These are phyloP conservation scores for Chionoecetes opilio DNA, from an alignment of 1,140 invertebrate species.

Conservation along the genomic window DNA sequence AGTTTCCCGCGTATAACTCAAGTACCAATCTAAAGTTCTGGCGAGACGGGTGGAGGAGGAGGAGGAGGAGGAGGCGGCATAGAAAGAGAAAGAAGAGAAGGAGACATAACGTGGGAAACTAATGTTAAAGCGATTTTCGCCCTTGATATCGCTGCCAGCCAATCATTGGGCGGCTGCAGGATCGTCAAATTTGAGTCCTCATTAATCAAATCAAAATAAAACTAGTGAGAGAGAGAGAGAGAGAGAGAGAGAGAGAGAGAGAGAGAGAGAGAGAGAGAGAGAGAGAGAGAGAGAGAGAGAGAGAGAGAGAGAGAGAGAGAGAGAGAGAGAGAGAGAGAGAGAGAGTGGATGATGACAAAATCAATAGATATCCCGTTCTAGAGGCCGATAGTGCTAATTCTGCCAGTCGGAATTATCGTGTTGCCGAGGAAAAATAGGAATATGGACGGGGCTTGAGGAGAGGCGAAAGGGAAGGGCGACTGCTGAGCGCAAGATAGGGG, in stretches of 20 bases:
- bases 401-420: not conserved
- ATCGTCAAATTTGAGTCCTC: conserved; percentile 58
- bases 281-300: not conserved
- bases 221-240: not conserved
- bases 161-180: conserved; percentile 40
- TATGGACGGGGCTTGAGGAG: not conserved
- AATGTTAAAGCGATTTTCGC: conserved; percentile 24
- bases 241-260: conserved; percentile 34
- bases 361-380: conserved; percentile 34
- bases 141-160: not conserved
- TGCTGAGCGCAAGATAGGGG: not conserved
- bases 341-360: conserved; percentile 43
- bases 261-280: conserved; percentile 13
- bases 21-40: conserved; percentile 60
- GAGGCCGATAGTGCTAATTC: conserved; percentile 30
- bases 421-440: not conserved
- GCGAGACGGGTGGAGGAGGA: not conserved
- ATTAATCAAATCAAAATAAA: conserved; percentile 55
- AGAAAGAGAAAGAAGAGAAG: not conserved
- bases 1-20: conserved; percentile 55
- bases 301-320: not conserved
- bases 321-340: conserved; percentile 38
- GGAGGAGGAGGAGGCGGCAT: not conserved
- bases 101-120: conserved; percentile 3
- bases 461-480: not conserved